Conservation (phyloP, 2,797 vertebrate species). For the Rhinogobio ventralis region DNA sequence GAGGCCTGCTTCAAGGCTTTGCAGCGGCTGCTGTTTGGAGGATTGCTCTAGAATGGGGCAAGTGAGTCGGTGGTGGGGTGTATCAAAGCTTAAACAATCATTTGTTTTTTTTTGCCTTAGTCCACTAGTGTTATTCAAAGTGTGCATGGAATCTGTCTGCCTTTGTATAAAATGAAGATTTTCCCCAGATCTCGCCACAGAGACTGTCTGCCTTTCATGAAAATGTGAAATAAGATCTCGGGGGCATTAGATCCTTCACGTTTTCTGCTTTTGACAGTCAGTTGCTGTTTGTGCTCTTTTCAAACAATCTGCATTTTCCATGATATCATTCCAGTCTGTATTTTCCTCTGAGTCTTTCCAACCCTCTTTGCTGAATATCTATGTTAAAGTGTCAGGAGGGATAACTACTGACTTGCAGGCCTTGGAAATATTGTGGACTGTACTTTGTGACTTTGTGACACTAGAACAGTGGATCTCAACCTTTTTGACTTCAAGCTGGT, state of each 20-base stretch:
- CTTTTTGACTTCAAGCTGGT: background rate
- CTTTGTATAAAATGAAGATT: constrained; percentile 68
- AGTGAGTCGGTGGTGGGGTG: constrained; percentile 52
- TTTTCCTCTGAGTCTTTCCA: constrained; percentile 6
- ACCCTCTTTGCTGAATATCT: constrained; percentile 14
- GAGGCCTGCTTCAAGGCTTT: constrained; percentile 44
- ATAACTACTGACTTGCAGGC: background rate
- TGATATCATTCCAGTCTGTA: constrained; percentile 8
- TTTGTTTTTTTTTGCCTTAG: constrained; percentile 46
- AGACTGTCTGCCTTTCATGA: constrained; percentile 67
- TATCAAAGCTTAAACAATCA: constrained; percentile 68
- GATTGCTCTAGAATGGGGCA: constrained; percentile 51
- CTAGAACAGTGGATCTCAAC: background rate
- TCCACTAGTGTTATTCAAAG: constrained; percentile 68
- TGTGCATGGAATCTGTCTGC: constrained; percentile 65
- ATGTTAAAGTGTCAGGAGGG: constrained; percentile 30
- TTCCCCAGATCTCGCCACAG: constrained; percentile 65
- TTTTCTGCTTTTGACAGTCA: constrained; percentile 61
- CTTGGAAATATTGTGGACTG: background rate
- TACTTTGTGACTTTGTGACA: constrained; percentile 6
- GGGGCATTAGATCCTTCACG: constrained; percentile 52
- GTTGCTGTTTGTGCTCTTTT: constrained; percentile 69
- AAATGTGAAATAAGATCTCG: constrained; percentile 67
- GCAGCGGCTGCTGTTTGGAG: constrained; percentile 56
- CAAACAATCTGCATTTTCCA: constrained; percentile 63